Evolutionary conservation across 2,888 invertebrate genomes (phyloP).

Genomic region (Drosophila nr. fundita): DNA sequence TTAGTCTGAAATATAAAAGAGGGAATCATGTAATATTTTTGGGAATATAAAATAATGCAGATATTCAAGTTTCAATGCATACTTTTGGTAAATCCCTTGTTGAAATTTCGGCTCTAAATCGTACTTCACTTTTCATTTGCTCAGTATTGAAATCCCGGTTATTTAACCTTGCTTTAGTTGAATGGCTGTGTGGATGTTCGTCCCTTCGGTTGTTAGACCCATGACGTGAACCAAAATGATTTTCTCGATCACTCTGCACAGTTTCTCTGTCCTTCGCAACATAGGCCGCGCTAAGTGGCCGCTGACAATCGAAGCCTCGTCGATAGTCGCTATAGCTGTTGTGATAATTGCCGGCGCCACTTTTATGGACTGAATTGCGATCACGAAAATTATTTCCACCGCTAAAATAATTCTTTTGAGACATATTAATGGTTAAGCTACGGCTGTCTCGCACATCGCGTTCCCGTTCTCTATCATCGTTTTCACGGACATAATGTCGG

Average conservation of each 20-base stretch:
- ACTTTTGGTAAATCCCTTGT: constrained; percentile 79
- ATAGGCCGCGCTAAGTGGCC: constrained; percentile 49
- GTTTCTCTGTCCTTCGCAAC: constrained; percentile 68
- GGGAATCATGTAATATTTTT: constrained; percentile 12
- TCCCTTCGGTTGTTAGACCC: constrained; percentile 71
- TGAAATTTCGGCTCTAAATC: constrained; percentile 67
- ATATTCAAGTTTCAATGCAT: constrained; percentile 26
- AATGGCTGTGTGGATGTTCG: constrained; percentile 67
- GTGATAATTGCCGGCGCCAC: constrained; percentile 67
- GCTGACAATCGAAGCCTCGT: constrained; percentile 72
- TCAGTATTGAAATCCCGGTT: constrained; percentile 79
- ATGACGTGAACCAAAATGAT: constrained; percentile 73
- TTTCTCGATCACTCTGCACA: constrained; percentile 73
- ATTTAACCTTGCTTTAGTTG: constrained; percentile 57
- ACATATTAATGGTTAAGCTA: constrained; percentile 50
- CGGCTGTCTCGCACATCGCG: constrained; percentile 66
- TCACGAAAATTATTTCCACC: constrained; percentile 74
- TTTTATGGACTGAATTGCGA: constrained; percentile 72
- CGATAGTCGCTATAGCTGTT: constrained; percentile 79
- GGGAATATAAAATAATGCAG: background rate
- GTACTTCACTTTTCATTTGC: constrained; percentile 71
- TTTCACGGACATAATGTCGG: constrained; percentile 72
- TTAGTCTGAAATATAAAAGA: constrained; percentile 67
- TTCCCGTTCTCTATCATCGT: constrained; percentile 69
- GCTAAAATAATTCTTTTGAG: constrained; percentile 69